Conservation (phyloP, 2,113 vertebrate genomes). For the Theristicus caerulescens region DNA sequence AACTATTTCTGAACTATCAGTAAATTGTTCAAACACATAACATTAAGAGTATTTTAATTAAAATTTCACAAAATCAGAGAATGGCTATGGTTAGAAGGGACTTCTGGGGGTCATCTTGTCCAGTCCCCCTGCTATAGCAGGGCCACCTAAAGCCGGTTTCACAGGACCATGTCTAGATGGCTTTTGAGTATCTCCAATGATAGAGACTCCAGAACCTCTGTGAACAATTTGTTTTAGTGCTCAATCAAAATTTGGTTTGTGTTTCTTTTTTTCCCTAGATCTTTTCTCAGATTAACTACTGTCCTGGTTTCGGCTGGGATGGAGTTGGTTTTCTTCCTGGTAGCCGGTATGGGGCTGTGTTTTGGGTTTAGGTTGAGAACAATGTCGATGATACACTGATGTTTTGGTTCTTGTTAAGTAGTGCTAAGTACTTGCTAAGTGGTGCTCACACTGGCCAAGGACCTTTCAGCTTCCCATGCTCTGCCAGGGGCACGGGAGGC, state of each 20-base stretch:
- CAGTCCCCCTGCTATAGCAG: not conserved
- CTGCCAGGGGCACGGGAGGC: too few species aligned
- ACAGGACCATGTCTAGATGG: not conserved
- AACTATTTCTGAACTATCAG: not conserved
- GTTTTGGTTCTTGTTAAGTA: too few species aligned
- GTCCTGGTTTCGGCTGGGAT: too few species aligned
- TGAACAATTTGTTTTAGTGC: not conserved
- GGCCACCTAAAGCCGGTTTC: not conserved
- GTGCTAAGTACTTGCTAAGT: too few species aligned
- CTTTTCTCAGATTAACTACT: not conserved
- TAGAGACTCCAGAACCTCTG: not conserved
- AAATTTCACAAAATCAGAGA: not conserved
- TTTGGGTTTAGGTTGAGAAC: too few species aligned
- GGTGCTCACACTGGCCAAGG: too few species aligned
- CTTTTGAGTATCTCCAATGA: not conserved
- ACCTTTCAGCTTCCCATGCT: too few species aligned
- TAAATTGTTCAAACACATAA: accelerated
- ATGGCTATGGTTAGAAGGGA: not conserved
- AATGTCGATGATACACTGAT: too few species aligned
- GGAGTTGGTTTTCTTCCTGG: too few species aligned
- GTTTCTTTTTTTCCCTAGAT: not conserved
- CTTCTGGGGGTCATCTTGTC: not conserved
- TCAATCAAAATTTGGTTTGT: not conserved
- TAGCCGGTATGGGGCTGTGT: too few species aligned
- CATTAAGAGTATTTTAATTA: not conserved